These are phyloP conservation scores for Loriculus beryllinus DNA, from an alignment of 2,797 vertebrate genomes.

Conservation along the genomic window DNA sequence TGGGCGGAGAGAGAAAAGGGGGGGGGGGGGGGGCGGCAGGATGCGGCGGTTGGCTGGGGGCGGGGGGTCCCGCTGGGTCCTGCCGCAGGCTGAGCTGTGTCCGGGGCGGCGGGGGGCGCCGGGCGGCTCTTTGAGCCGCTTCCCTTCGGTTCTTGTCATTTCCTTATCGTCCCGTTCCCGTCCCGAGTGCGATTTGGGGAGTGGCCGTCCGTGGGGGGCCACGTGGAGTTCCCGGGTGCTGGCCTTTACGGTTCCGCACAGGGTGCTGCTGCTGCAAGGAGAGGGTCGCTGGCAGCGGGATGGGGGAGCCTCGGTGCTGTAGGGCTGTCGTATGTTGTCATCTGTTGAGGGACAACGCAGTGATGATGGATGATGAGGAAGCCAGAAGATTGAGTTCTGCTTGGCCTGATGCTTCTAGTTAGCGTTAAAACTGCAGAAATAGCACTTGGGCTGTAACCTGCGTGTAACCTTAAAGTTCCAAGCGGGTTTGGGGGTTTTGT, in stretches of 20 bases:
- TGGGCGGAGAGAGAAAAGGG: neutral
- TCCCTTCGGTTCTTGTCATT: rapidly evolving
- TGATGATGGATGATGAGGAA: rapidly evolving
- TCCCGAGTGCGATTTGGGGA: neutral
- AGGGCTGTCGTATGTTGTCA: neutral
- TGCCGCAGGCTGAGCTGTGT: neutral
- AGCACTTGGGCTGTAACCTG: neutral
- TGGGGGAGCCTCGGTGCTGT: neutral
- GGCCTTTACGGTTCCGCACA: rapidly evolving
- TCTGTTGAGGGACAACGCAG: rapidly evolving
- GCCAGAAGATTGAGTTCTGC: neutral
- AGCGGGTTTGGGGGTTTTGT: neutral
- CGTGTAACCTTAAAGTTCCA: neutral
- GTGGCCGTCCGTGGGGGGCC: neutral
- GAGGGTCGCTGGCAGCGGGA: neutral
- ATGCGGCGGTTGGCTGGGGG: neutral
- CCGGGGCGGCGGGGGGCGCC: neutral
- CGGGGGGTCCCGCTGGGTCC: neutral
- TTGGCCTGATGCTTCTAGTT: neutral
- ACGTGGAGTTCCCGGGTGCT: neutral
- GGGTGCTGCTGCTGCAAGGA: neutral
- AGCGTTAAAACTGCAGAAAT: neutral
- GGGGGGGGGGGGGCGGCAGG: neutral
- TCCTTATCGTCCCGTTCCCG: too few relatives aligned
- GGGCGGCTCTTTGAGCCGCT: too few relatives aligned